Percentiles rank a stretch among this genome's conserved stretches.
phyloP scores from a whole-genome alignment of 2,888 invertebrate genomes.

The Drosophila seclusa region DNA sequence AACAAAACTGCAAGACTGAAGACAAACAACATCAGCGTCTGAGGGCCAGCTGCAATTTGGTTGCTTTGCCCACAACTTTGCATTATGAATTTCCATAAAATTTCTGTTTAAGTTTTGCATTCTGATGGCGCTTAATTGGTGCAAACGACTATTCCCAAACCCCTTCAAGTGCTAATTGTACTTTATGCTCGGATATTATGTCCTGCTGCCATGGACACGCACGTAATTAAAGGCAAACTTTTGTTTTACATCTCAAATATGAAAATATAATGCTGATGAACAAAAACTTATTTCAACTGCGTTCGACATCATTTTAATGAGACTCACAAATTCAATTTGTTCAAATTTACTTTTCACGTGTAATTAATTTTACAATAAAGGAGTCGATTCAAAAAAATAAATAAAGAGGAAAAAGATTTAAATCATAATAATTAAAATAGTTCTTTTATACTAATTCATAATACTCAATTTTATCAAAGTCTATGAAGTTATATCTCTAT shows the following conservation, averaged over 20 bases:
- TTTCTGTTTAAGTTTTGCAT: constrained; percentile 41
- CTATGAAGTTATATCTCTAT: not conserved
- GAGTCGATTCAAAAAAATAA: not conserved
- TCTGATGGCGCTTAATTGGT: constrained; percentile 47
- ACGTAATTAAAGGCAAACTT: constrained; percentile 30
- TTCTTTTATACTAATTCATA: not conserved
- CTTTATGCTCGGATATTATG: not conserved
- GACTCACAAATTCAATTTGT: constrained; percentile 46
- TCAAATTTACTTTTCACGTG: constrained; percentile 22
- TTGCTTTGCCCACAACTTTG: constrained; percentile 27
- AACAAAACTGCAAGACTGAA: constrained; percentile 55
- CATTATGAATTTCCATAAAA: constrained; percentile 60
- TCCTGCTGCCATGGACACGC: constrained; percentile 9
- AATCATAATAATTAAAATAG: too few species aligned
- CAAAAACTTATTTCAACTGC: constrained; percentile 8
- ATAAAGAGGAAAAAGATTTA: not conserved
- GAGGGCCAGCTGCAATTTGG: constrained; percentile 47
- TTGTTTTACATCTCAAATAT: constrained; percentile 7
- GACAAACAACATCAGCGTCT: constrained; percentile 15
- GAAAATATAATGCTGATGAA: constrained; percentile 4
- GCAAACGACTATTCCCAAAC: constrained; percentile 24
- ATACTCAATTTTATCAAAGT: not conserved
- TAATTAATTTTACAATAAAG: constrained; percentile 25
- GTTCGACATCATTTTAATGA: constrained; percentile 6
- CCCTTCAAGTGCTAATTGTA: not conserved